Base-by-base conservation (phyloP, 2,113 vertebrate genomes). In the Ursus arctos region DNA sequence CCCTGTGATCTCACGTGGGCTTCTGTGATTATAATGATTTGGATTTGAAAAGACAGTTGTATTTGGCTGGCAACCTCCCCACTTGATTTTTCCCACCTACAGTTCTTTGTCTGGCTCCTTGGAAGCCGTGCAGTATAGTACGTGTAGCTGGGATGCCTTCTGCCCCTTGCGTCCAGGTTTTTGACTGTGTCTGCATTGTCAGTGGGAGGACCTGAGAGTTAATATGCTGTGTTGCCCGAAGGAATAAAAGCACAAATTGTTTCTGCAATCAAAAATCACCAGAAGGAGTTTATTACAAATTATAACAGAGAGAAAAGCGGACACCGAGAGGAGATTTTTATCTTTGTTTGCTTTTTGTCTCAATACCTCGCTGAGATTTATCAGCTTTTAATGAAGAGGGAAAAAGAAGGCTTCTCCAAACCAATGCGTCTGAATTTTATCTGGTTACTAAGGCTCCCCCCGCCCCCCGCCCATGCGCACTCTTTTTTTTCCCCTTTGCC, bases 291-390 rank as follows among this genome's bases (percentile, higher is more conserved):
- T 77, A 88, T 53, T 90, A 51, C 65, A 81, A 97, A 97, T 94
- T 61, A 76, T 59, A 95, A 82, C 18, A 55, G 43, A 77, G 55
- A 88, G 55, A 96, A 97, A 95, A 72, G n/a, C 28, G 86, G 11
- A 31, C 0, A 0, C 51, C 94, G 53, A 98, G 91, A 86, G 65
- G 59, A 84, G 22, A 74, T 96, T 84, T 80, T 94, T 90, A 94
- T 93, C 82, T 93, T 91, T 95, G 67, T 86, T 94, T 94, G 51
- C 65, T 82, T 93, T 96, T 95, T 88, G 61, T 97, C 86, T 95
- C 80, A 69, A 49, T 94, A 61, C 24, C 79, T 96, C 47, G 15
- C 83, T 96, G 83, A 94, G 67, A 40, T 95, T 90, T 95, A 33
- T 96, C 76, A 65, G 28, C 92, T 10, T 81, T 94, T 92, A 89